Base-by-base conservation (phyloP, 2,113 vertebrate species). In the Crocuta crocuta region DNA sequence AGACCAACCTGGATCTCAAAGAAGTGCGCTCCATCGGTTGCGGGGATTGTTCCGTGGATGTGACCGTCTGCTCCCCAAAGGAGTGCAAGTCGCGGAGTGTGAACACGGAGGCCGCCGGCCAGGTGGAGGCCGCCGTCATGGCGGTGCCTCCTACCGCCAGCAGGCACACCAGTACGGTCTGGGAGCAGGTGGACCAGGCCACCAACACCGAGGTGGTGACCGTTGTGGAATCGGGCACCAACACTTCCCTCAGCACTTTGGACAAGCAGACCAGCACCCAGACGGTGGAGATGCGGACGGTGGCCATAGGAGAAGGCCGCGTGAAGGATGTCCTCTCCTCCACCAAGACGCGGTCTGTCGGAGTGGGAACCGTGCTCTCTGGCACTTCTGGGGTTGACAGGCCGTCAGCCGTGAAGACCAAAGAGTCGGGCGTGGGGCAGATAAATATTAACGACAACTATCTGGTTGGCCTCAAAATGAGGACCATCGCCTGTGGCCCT, bases 401-500 rank as follows among this genome's bases (percentile, higher is more conserved):
- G 96, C 98, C 99, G 0, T 98, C 97, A 6, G 93, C 98, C 7
- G 66, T 98, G 84, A 99, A 99, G 99, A 99, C 99, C 99, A 99
- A 99, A 99, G 99, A 99, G 87, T 99, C 97, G 3, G 99, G 99
- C 0, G 97, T 99, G 96, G 99, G 99, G 5, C 99, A 99, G 76
- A 98, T 99, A 63, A 99, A 97, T 65, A 48, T 99, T 96, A 92
- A 99, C 0, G 99, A 99, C 94, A 99, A 99, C 98, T 99, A 99
- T 94, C 96, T 99, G 86, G 98, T 99, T n/a, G 99, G 99, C 35
- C 98, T 99, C 88, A 99, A 99, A 98, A 99, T 99, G 94, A 99
- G 99, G 92, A 99, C 98, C 98, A 99, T 99, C 88, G 99, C 99
- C 0, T 99, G 99, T 2, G 99, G 99, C 43, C 99, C 99, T 11